Conservation (phyloP, 1,140 invertebrate genomes). For the Calliopsis andreniformis region DNA sequence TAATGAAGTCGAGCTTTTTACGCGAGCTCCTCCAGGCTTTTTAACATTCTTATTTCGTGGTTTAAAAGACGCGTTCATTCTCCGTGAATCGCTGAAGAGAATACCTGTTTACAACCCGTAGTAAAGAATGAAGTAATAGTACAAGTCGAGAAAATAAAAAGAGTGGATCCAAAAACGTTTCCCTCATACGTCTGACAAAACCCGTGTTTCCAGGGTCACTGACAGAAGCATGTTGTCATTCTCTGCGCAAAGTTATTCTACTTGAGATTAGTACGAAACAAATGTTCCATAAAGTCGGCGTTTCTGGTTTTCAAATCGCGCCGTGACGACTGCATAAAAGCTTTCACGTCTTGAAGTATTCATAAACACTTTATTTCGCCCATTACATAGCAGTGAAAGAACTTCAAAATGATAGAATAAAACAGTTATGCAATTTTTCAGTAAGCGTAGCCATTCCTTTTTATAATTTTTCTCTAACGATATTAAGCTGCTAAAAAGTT, state of each 20-base stretch:
- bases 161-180: background rate
- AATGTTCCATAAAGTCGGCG: background rate
- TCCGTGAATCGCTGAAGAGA: background rate
- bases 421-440: no score
- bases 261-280: background rate
- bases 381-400: no score
- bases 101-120: background rate
- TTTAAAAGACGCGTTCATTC: background rate
- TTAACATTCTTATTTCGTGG: background rate
- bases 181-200: background rate
- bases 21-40: background rate
- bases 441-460: no score
- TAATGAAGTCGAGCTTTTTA: background rate
- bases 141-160: constrained; percentile 9
- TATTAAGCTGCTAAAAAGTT: no score
- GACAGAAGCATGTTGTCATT: constrained; percentile 5
- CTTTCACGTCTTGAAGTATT: background rate
- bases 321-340: background rate
- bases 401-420: no score
- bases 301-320: background rate
- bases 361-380: background rate
- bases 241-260: background rate
- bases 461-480: no score
- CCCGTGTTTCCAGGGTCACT: background rate
- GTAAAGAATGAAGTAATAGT: constrained; percentile 25